A percentile compares a stretch with the other conserved stretches of the same genome.
phyloP scores from a whole-genome alignment of 2,113 vertebrate genomes.

The Chroicocephalus ridibundus region DNA sequence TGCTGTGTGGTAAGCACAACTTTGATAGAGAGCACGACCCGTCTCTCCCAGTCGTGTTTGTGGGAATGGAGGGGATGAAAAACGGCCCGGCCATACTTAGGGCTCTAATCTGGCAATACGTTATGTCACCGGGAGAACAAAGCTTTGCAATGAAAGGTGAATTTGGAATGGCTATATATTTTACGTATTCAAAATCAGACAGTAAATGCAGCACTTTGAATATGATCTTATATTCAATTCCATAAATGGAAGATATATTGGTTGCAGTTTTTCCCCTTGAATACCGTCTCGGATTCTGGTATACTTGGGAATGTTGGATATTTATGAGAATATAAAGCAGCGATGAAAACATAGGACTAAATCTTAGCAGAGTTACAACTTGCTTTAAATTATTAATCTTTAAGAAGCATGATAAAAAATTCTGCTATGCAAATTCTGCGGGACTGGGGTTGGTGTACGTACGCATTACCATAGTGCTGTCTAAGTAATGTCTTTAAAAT shows the following conservation, averaged over 20 bases:
- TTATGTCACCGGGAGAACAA: slow-evolving; percentile 66
- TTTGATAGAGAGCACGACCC: slow-evolving; percentile 52
- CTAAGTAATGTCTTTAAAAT: slow-evolving; percentile 37
- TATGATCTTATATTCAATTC: slow-evolving; percentile 65
- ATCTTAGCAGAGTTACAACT: slow-evolving; percentile 64
- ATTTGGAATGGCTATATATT: slow-evolving; percentile 64
- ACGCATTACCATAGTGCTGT: not conserved
- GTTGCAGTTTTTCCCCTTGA: slow-evolving; percentile 57
- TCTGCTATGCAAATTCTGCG: slow-evolving; percentile 37
- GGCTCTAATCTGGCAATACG: slow-evolving; percentile 57
- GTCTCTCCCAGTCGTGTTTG: slow-evolving; percentile 45
- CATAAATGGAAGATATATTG: slow-evolving; percentile 58
- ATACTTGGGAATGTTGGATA: slow-evolving; percentile 55
- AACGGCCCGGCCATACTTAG: slow-evolving; percentile 35
- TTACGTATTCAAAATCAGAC: slow-evolving; percentile 66
- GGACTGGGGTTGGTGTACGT: not conserved
- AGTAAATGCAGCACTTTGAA: slow-evolving; percentile 64
- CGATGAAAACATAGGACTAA: slow-evolving; percentile 61
- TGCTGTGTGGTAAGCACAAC: slow-evolving; percentile 52
- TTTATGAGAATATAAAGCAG: slow-evolving; percentile 65
- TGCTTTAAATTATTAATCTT: slow-evolving; percentile 73
- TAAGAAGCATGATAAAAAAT: slow-evolving; percentile 55
- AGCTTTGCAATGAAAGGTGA: slow-evolving; percentile 53
- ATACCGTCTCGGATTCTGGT: slow-evolving; percentile 52
- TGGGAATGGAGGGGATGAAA: slow-evolving; percentile 59